These are phyloP conservation scores for Lasioglossum calceatum DNA, from an alignment of 2,888 invertebrate genomes.

Conservation along the genomic window DNA sequence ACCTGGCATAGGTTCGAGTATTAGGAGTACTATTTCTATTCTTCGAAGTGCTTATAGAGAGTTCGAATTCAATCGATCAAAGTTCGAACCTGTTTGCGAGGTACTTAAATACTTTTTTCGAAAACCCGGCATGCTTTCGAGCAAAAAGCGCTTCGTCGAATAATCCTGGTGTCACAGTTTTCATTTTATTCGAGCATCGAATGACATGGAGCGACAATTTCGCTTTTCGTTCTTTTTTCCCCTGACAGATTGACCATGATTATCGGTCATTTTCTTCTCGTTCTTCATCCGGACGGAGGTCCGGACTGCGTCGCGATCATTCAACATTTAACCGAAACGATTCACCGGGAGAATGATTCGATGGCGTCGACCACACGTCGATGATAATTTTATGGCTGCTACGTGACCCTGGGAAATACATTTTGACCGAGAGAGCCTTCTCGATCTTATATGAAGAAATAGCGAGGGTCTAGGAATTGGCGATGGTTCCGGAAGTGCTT, in stretches of 20 bases:
- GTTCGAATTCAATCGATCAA: too few species aligned
- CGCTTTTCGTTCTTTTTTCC: neutral
- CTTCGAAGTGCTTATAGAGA: too few species aligned
- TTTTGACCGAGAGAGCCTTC: conserved; percentile 12
- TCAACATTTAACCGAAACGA: conserved; percentile 12
- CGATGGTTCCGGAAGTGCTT: conserved; percentile 24
- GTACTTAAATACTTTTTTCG: too few species aligned
- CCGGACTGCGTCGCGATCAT: neutral
- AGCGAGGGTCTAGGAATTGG: conserved; percentile 38
- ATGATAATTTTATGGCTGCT: conserved; percentile 42
- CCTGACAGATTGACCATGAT: neutral
- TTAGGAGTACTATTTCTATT: too few species aligned
- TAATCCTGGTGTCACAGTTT: neutral
- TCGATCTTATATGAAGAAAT: conserved; percentile 30
- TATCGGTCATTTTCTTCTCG: neutral
- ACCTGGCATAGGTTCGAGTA: too few species aligned
- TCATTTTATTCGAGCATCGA: neutral
- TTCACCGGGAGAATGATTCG: conserved; percentile 5
- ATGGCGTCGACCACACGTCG: neutral
- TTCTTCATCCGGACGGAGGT: neutral
- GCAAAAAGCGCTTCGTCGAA: neutral
- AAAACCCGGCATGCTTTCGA: neutral
- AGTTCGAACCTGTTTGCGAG: too few species aligned
- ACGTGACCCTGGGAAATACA: conserved; percentile 50
- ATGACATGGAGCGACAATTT: neutral